Percentiles rank a stretch among this genome's conserved stretches.
phyloP scores from a whole-genome alignment of 2,797 vertebrate species.

The Discoglossus pictus region DNA sequence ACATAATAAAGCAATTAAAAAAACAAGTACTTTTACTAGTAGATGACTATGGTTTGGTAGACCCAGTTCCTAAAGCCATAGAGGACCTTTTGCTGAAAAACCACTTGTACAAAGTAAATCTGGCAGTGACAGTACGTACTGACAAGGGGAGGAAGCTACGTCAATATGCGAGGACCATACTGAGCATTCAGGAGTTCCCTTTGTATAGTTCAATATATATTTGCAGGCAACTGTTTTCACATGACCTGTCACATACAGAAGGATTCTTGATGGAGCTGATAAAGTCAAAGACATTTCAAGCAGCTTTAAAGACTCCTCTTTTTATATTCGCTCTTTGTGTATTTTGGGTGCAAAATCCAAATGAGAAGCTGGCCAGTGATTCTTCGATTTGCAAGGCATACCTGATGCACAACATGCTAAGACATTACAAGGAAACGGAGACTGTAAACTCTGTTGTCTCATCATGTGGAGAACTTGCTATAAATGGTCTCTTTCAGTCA shows the following conservation, averaged over 20 bases:
- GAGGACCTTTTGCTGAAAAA: constrained; percentile 56
- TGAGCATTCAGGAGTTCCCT: constrained; percentile 52
- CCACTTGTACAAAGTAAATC: constrained; percentile 44
- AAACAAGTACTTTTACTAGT: constrained; percentile 57
- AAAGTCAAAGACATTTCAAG: constrained; percentile 3
- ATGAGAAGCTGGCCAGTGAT: not conserved
- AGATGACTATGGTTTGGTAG: constrained; percentile 54
- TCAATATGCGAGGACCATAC: constrained; percentile 44
- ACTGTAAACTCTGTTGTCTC: constrained; percentile 32
- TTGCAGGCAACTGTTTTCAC: constrained; percentile 50
- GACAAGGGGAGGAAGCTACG: constrained; percentile 42
- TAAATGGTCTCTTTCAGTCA: constrained; percentile 53
- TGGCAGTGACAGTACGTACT: constrained; percentile 52
- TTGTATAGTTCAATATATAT: constrained; percentile 53
- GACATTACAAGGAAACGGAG: constrained; percentile 6
- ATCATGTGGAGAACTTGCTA: constrained; percentile 56
- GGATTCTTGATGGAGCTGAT: not conserved
- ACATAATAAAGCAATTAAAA: constrained; percentile 41
- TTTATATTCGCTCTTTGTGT: constrained; percentile 29
- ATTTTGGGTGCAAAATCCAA: constrained; percentile 37
- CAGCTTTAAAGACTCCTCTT: constrained; percentile 44
- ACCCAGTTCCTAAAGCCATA: constrained; percentile 31
- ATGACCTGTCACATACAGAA: constrained; percentile 6
- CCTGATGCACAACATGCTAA: constrained; percentile 23
- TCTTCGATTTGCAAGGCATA: constrained; percentile 32